These are phyloP conservation scores for Apotomis betuletana DNA, from an alignment of 2,888 invertebrate genomes.

Conservation along the genomic window DNA sequence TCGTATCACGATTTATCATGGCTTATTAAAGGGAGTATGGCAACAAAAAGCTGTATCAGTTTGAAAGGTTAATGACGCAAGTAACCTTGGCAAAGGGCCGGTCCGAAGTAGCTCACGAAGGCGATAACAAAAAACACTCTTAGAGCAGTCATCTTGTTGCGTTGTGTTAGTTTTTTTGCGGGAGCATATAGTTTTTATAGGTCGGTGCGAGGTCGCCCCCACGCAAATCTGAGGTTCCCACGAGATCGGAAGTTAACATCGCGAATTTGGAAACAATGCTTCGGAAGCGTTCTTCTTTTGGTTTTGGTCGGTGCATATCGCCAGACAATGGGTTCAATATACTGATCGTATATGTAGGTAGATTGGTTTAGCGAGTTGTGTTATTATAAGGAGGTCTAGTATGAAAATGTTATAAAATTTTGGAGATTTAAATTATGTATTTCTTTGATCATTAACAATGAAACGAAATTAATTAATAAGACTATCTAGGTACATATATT, in stretches of 20 bases:
- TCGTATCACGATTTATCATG: too few species aligned
- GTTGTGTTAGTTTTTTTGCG: constrained; percentile 59
- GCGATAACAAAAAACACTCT: constrained; percentile 56
- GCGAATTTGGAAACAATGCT: constrained; percentile 52
- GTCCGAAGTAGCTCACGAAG: constrained; percentile 47
- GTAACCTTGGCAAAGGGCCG: constrained; percentile 65
- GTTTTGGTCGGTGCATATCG: constrained; percentile 10
- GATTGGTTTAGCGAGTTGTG: background rate
- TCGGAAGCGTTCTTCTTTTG: constrained; percentile 45
- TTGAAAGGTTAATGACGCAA: background rate
- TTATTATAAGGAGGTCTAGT: too few species aligned
- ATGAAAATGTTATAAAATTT: too few species aligned
- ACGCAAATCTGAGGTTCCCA: constrained; percentile 65
- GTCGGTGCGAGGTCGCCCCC: constrained; percentile 73
- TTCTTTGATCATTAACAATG: too few species aligned
- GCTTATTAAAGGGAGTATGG: too few species aligned
- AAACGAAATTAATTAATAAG: too few species aligned
- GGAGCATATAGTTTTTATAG: constrained; percentile 72
- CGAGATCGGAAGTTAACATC: constrained; percentile 57
- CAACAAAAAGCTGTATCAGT: background rate
- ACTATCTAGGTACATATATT: too few species aligned
- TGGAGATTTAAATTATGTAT: too few species aligned
- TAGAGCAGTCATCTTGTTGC: constrained; percentile 61
- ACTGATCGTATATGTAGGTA: constrained; percentile 10
- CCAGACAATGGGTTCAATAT: constrained; percentile 18